Conservation (phyloP, 2,888 invertebrate species). For the Trypoxylon attenuatum region DNA sequence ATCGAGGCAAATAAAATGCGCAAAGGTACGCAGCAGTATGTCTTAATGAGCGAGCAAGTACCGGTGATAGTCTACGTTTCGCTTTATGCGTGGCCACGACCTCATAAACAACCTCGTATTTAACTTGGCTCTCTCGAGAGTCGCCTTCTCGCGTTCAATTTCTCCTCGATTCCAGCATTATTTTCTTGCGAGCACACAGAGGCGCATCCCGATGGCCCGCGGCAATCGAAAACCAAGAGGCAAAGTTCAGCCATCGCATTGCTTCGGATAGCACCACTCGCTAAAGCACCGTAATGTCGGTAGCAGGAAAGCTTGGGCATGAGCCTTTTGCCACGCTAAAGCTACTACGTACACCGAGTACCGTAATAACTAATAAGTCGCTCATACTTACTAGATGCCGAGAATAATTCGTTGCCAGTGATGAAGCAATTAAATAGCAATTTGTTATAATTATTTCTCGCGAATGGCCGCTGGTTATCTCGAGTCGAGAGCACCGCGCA, state of each 20-base stretch:
- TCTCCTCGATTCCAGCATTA: slow-evolving; percentile 2
- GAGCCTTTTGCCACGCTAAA: not conserved
- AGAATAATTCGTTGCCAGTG: slow-evolving; percentile 24
- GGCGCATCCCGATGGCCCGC: too few relatives aligned
- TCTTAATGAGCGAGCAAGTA: slow-evolving; percentile 28
- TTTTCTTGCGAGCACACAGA: slow-evolving; percentile 25
- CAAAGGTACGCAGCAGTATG: slow-evolving; percentile 4
- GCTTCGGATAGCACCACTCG: too few relatives aligned
- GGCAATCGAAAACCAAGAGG: too few relatives aligned
- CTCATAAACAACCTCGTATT: slow-evolving; percentile 35
- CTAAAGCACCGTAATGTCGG: slow-evolving; percentile 5
- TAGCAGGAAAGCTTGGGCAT: slow-evolving; percentile 6
- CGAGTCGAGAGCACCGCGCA: too few relatives aligned
- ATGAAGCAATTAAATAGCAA: slow-evolving; percentile 63
- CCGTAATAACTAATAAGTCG: too few relatives aligned
- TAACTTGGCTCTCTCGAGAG: slow-evolving; percentile 21
- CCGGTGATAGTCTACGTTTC: slow-evolving; percentile 13
- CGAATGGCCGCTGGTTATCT: too few relatives aligned
- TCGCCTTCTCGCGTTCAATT: slow-evolving; percentile 14
- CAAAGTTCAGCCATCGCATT: too few relatives aligned
- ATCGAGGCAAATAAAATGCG: slow-evolving; percentile 2
- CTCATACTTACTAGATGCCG: not conserved
- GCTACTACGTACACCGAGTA: too few relatives aligned
- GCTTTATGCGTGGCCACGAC: slow-evolving; percentile 11
- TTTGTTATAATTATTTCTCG: slow-evolving; percentile 65